Evolutionary conservation across 2,113 vertebrate genomes (phyloP).

Genomic region (Haemorhous mexicanus): DNA sequence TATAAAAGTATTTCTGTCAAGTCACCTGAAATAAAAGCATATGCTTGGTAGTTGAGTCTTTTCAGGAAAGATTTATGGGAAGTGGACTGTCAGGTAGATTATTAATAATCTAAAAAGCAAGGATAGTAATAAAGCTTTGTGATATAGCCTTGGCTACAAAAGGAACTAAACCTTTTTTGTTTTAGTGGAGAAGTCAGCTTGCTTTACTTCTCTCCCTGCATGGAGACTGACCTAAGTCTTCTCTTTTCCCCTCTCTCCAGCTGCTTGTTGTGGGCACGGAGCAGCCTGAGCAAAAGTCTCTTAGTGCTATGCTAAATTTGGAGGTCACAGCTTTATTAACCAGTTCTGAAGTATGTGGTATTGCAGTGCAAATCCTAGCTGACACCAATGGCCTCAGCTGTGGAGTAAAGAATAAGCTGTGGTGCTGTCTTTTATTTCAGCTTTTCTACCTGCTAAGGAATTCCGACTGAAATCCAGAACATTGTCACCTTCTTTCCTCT

Average conservation of each 20-base stretch:
- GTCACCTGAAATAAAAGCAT: not conserved
- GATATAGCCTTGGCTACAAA: not conserved
- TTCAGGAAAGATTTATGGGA: not conserved
- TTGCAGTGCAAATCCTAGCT: not conserved
- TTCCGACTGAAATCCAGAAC: not conserved
- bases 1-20: not conserved
- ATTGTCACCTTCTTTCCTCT: not conserved
- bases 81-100: not conserved
- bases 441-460: not conserved
- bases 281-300: not conserved
- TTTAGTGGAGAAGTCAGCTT: not conserved
- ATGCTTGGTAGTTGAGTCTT: not conserved
- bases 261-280: not conserved
- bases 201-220: not conserved
- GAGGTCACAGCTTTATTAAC: constrained; percentile 23
- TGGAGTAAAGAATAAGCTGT: not conserved
- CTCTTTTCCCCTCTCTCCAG: not conserved
- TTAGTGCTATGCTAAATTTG: not conserved
- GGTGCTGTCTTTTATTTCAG: not conserved
- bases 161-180: not conserved
- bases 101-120: not conserved
- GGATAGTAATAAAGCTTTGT: not conserved
- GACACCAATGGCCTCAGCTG: not conserved
- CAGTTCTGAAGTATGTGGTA: not conserved
- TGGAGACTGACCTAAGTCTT: not conserved